phyloP scores from a whole-genome alignment of 2,113 vertebrate species.

The Corythornis cristatus region DNA sequence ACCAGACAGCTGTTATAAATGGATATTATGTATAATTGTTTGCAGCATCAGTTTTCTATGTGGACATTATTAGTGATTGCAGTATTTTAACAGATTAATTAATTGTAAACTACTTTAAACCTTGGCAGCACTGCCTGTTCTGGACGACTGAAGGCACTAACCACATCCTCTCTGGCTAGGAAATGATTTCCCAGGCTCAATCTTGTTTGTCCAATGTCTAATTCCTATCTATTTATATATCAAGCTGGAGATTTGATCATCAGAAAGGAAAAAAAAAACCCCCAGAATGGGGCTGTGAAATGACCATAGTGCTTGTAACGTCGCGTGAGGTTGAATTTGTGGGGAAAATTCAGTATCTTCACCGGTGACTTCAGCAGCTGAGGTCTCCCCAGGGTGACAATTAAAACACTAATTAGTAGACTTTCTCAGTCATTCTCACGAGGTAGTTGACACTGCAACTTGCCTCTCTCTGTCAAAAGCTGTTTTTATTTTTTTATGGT shows the following conservation, averaged over 20 bases:
- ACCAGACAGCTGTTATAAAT: slow-evolving; percentile 81
- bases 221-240: slow-evolving; percentile 78
- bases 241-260: slow-evolving; percentile 76
- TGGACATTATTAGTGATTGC: slow-evolving; percentile 84
- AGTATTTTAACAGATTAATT: slow-evolving; percentile 83
- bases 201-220: slow-evolving; percentile 76
- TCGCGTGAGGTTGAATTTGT: slow-evolving; percentile 80
- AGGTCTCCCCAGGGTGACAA: slow-evolving; percentile 78
- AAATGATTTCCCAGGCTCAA: slow-evolving; percentile 74
- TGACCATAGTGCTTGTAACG: slow-evolving; percentile 76
- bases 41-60: slow-evolving; percentile 83
- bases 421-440: slow-evolving; percentile 79
- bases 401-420: slow-evolving; percentile 78
- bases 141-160: slow-evolving; percentile 77
- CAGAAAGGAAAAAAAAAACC: slow-evolving; percentile 42
- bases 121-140: slow-evolving; percentile 76
- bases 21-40: slow-evolving; percentile 85
- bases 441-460: slow-evolving; percentile 82
- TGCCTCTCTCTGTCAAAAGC: slow-evolving; percentile 78
- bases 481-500: slow-evolving; percentile 74
- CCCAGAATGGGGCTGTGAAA: slow-evolving; percentile 73
- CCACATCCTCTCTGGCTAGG: slow-evolving; percentile 73
- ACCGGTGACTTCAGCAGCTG: slow-evolving; percentile 77
- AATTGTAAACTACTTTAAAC: slow-evolving; percentile 84
- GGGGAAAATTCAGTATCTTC: slow-evolving; percentile 74